phyloP scores from a whole-genome alignment of 2,797 vertebrate species.

The Astyanax mexicanus region DNA sequence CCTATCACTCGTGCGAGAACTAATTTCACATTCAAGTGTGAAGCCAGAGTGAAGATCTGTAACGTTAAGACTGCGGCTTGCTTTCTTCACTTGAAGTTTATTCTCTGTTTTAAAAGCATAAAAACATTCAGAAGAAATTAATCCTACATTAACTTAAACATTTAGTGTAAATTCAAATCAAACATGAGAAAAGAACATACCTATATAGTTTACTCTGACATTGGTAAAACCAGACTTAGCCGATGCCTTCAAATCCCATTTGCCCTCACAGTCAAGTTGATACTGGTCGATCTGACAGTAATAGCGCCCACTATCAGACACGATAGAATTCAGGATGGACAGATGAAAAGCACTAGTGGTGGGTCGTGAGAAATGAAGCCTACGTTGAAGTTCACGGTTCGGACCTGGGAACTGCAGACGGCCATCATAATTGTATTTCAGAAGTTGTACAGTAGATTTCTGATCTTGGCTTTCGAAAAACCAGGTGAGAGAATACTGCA shows the following conservation, averaged over 20 bases:
- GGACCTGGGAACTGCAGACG: constrained; percentile 39
- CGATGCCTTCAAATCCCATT: constrained; percentile 36
- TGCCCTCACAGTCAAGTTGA: constrained; percentile 34
- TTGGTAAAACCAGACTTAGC: constrained; percentile 51
- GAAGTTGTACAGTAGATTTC: constrained; percentile 13
- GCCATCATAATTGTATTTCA: constrained; percentile 47
- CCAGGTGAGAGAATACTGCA: constrained; percentile 60
- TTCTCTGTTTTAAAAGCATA: constrained; percentile 36
- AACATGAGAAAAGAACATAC: constrained; percentile 28
- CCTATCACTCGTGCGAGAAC: constrained; percentile 48
- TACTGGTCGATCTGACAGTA: constrained; percentile 57
- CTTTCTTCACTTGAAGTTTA: constrained; percentile 50
- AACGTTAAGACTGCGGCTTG: background rate
- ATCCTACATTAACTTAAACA: background rate
- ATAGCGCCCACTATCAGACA: constrained; percentile 55
- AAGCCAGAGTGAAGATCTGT: constrained; percentile 35
- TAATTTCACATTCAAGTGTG: constrained; percentile 46
- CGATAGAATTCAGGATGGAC: constrained; percentile 40
- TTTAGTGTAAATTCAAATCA: background rate
- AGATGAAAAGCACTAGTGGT: constrained; percentile 42
- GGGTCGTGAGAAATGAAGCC: constrained; percentile 54
- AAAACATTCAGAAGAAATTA: background rate
- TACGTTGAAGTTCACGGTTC: constrained; percentile 26
- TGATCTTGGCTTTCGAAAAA: constrained; percentile 28
- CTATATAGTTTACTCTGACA: constrained; percentile 45